phyloP scores from a whole-genome alignment of 2,113 vertebrate species.

The Theropithecus gelada region DNA sequence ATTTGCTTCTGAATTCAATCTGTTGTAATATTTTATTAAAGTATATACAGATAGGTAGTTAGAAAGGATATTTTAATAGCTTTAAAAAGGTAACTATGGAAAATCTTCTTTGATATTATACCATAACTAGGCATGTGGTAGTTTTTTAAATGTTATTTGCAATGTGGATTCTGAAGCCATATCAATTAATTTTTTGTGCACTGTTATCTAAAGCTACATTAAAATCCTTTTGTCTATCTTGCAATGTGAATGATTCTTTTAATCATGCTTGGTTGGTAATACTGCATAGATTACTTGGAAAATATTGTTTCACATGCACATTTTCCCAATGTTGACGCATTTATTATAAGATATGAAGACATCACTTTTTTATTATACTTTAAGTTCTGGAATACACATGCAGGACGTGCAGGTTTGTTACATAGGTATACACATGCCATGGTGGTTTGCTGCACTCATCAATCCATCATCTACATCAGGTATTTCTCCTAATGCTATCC shows the following conservation, averaged over 20 bases:
- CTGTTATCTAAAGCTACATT: background rate
- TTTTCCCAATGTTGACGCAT: slow-evolving; percentile 6
- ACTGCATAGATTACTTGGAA: background rate
- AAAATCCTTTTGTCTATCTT: background rate
- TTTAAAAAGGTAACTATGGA: background rate
- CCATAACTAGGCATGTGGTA: background rate
- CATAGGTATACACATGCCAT: no score
- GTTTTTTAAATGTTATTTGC: background rate
- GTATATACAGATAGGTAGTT: background rate
- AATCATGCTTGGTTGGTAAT: background rate
- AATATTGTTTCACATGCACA: background rate
- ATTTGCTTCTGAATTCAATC: background rate
- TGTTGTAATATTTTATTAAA: background rate
- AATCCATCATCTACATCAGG: no score
- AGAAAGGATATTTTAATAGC: background rate
- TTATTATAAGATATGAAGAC: background rate
- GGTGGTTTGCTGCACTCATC: no score
- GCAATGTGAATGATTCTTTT: background rate
- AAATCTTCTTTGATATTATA: background rate
- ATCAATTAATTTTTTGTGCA: background rate
- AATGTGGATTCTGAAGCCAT: background rate
- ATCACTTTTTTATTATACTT: background rate
- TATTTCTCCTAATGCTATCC: no score
- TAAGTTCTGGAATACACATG: no score
- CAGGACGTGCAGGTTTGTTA: no score